Percentiles rank a stretch among this genome's conserved stretches.
Evolutionary conservation across 2,888 invertebrate species (phyloP).

Genomic region (Glomeris marginata): DNA sequence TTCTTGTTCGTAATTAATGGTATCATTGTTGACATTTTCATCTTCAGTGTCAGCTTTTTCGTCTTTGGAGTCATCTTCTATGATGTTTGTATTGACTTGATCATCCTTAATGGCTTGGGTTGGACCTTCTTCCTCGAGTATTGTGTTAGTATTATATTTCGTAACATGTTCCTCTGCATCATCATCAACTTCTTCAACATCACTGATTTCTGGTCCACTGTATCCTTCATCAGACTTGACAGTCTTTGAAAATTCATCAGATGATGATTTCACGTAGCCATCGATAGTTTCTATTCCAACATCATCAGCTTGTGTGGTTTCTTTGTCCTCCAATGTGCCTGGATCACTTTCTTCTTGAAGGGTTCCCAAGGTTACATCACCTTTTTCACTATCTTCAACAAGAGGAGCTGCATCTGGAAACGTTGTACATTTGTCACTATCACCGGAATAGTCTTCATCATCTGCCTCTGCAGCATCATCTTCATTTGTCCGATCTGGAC

Average conservation of each 20-base stretch:
- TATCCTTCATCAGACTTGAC: neutral
- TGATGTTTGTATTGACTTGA: constrained; percentile 14
- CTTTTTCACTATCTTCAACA: neutral
- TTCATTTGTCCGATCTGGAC: neutral
- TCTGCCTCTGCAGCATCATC: neutral
- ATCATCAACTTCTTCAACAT: neutral
- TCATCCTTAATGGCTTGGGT: constrained; percentile 13
- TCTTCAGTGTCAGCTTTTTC: constrained; percentile 3
- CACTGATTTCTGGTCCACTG: neutral
- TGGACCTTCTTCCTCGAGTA: constrained; percentile 37
- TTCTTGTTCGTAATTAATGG: neutral
- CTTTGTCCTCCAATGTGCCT: neutral
- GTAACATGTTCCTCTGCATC: constrained; percentile 16
- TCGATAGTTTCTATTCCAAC: neutral
- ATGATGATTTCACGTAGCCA: neutral
- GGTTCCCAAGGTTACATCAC: neutral
- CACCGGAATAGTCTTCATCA: constrained; percentile 2
- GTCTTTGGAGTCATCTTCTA: neutral
- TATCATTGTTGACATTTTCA: constrained; percentile 22
- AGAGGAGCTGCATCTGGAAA: neutral
- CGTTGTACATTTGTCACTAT: neutral
- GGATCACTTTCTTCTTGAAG: neutral
- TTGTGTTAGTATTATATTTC: constrained; percentile 36
- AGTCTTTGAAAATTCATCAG: neutral
- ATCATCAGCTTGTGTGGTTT: neutral